phyloP scores from a whole-genome alignment of 2,797 vertebrate species.

The Macropus fuliginosus region DNA sequence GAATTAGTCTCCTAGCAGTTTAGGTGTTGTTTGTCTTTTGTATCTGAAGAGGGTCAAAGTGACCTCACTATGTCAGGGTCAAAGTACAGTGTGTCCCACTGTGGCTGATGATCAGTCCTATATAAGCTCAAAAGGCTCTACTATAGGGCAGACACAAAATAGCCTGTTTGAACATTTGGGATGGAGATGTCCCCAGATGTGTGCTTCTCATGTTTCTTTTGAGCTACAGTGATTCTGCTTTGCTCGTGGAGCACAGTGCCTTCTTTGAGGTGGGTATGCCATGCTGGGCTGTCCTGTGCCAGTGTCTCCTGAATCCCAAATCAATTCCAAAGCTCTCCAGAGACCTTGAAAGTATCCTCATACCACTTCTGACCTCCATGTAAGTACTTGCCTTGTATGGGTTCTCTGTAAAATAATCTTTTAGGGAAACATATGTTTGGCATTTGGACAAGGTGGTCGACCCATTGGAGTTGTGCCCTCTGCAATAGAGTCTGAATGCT shows the following conservation, averaged over 20 bases:
- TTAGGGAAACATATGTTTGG: neutral
- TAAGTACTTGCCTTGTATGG: neutral
- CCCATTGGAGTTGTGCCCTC: neutral
- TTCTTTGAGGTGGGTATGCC: neutral
- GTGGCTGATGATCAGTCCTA: neutral
- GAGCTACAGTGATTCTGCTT: neutral
- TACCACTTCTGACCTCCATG: neutral
- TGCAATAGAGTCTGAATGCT: neutral
- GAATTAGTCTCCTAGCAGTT: neutral
- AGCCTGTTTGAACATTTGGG: neutral
- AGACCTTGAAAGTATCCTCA: neutral
- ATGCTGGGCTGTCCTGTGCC: too few species aligned
- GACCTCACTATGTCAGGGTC: neutral
- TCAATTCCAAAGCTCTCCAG: neutral
- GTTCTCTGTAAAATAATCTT: neutral
- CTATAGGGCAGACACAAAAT: neutral
- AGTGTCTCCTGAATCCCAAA: too few species aligned
- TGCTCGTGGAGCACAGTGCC: neutral
- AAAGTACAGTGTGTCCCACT: neutral
- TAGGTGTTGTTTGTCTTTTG: neutral
- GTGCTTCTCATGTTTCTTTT: neutral
- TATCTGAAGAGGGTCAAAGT: neutral
- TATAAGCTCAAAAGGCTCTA: neutral
- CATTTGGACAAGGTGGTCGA: neutral
- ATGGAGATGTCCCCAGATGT: neutral